A percentile compares a stretch with the other conserved stretches of the same genome.
phyloP scores from a whole-genome alignment of 1,140 invertebrate species.

The Drosophila nasuta region DNA sequence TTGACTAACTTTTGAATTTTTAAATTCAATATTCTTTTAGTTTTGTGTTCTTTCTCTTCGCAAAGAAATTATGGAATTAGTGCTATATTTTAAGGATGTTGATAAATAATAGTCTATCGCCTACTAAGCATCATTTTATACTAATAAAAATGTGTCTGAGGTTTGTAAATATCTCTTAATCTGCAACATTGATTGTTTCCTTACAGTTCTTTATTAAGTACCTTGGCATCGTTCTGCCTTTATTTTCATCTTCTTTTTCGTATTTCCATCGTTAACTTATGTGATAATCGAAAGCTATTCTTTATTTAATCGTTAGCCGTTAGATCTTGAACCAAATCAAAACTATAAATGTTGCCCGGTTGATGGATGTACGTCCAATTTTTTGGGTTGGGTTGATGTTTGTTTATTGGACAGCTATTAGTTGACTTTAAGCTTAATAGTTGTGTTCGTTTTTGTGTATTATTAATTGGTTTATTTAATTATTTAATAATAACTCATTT shows the following conservation, averaged over 20 bases:
- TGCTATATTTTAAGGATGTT: background rate
- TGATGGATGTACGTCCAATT: constrained; percentile 22
- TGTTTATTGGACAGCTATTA: constrained; percentile 73
- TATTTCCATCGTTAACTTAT: constrained; percentile 4
- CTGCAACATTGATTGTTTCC: background rate
- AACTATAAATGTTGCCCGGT: constrained; percentile 47
- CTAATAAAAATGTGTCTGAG: background rate
- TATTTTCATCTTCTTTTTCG: constrained; percentile 2
- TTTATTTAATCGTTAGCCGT: background rate
- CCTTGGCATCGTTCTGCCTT: constrained; percentile 3
- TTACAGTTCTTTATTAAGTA: constrained; percentile 15
- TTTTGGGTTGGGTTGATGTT: constrained; percentile 63
- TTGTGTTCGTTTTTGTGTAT: constrained; percentile 55
- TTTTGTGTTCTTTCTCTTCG: constrained; percentile 3
- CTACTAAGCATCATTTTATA: constrained; percentile 10
- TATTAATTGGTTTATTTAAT: constrained; percentile 81
- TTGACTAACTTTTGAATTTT: background rate
- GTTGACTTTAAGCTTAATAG: constrained; percentile 79
- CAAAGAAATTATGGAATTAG: constrained; percentile 7
- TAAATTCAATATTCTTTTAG: constrained; percentile 6
- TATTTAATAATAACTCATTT: constrained; percentile 85
- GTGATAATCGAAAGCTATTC: constrained; percentile 23
- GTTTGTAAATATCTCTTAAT: background rate
- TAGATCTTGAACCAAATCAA: constrained; percentile 18
- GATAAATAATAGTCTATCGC: background rate